Evolutionary conservation across 2,888 invertebrate genomes (phyloP), one percentile per base, ranked within the genome.

Genomic region (Sycophila texana): DNA sequence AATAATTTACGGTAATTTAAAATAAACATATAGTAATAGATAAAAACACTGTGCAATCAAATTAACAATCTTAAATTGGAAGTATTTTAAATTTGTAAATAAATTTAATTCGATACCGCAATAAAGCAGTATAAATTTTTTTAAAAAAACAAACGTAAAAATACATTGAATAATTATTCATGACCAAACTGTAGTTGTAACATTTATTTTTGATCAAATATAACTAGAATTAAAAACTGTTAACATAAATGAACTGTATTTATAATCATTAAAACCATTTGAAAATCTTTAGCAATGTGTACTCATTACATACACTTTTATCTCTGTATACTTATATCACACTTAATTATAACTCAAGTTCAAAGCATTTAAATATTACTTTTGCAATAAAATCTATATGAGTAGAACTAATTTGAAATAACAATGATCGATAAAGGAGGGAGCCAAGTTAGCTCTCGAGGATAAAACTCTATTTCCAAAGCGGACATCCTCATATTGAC

Each of bases 401-500:
- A 39, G 7, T 26, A 20, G 18, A 20, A 66, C 4, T 22, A 0
- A 20, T 30, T 70, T 70, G 49, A 20, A 20, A 26, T 39, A 72
- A 16, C 26, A 53, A 51, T 39, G 12, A 66, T 66, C 66, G 74
- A 47, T 74, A 66, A 74, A 5, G 49, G 26, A 66, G 66, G 74
- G n/a, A 57, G 47, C 14, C 5, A 20, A 4, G 5, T 66, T 22
- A 16, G 4, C 63, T 16, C 13, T 30, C 53, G 73, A 63, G 30
- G 39, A 57, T 10, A 39, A 12, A 39, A n/a, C 63, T 30, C 58
- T 12, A 26, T 58, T 14, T 53, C 22, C 47, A 39, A 57, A 39
- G 1, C 0, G 7, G 39, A 39, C 39, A 39, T 39, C 3, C 26
- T 39, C 10, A 39, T 39, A 39, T 39, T 39, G 39, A 39, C 26